Conservation (phyloP, 1,140 invertebrate genomes). For the Zaprionus inermis region DNA sequence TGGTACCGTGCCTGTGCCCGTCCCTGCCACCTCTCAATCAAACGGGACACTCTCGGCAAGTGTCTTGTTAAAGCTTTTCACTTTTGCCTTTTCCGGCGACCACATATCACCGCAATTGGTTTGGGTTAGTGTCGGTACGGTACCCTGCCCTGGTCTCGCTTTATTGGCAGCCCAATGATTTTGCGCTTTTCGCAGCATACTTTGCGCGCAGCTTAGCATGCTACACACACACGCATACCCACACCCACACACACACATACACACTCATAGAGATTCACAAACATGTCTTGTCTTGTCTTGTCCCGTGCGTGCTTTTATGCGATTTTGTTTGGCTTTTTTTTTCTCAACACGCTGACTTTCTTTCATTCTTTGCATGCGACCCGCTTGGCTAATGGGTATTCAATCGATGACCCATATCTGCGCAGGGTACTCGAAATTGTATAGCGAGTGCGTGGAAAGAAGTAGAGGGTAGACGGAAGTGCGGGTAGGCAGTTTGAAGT, state of each 20-base stretch:
- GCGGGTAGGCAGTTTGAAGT: not conserved
- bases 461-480: not conserved
- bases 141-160: not conserved
- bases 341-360: not conserved
- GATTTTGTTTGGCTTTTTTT: slow-evolving; percentile 30
- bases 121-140: slow-evolving; percentile 5
- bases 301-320: slow-evolving; percentile 31
- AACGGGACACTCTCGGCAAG: slow-evolving; percentile 38
- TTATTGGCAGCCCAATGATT: slow-evolving; percentile 39
- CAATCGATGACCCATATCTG: slow-evolving; percentile 37
- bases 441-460: not conserved
- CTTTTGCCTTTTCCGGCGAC: slow-evolving; percentile 30
- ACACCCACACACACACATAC: not conserved
- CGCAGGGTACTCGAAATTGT: not conserved
- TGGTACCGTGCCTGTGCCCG: not conserved
- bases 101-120: slow-evolving; percentile 5
- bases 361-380: slow-evolving; percentile 21
- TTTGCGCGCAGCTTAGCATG: slow-evolving; percentile 25
- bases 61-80: slow-evolving; percentile 35
- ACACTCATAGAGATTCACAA: slow-evolving; percentile 11
- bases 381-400: slow-evolving; percentile 29
- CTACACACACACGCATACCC: not conserved
- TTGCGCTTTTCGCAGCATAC: slow-evolving; percentile 35
- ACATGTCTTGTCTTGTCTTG: slow-evolving; percentile 10
- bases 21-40: slow-evolving; percentile 26